Conservation (phyloP, 2,113 vertebrate species). For the Hypanus sabinus region DNA sequence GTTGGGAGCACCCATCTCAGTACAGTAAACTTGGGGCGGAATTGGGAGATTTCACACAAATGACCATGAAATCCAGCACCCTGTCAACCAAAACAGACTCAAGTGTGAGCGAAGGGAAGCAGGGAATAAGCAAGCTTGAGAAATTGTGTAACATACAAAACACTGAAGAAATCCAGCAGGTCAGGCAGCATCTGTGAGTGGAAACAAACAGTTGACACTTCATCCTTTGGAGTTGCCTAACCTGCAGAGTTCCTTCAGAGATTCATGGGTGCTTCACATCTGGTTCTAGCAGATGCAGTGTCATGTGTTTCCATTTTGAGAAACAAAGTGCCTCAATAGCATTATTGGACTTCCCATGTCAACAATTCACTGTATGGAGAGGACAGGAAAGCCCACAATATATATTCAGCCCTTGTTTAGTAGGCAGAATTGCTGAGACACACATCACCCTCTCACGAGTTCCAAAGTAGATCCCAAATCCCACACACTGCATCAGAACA, state of each 20-base stretch:
- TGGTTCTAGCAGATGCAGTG: too few species aligned
- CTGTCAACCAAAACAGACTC: neutral
- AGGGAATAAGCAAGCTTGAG: neutral
- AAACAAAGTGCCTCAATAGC: too few species aligned
- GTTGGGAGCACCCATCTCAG: neutral
- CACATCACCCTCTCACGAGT: neutral
- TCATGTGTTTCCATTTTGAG: too few species aligned
- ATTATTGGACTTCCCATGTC: neutral
- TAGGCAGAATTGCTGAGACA: neutral
- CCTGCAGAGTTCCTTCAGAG: neutral
- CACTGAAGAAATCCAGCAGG: too few species aligned
- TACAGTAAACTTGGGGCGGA: neutral
- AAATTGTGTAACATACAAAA: neutral
- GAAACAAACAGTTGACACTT: too few species aligned
- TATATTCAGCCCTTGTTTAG: neutral
- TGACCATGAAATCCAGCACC: neutral
- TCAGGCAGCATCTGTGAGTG: too few species aligned
- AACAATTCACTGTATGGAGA: neutral
- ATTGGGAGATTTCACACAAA: neutral
- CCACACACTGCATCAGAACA: neutral
- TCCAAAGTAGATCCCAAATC: neutral
- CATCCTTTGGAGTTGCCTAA: too few species aligned
- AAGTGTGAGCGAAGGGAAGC: neutral
- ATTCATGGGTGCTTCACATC: too few species aligned
- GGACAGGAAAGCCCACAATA: neutral